phyloP scores from a whole-genome alignment of 2,113 vertebrate genomes.

The Atlantisia rogersi region DNA sequence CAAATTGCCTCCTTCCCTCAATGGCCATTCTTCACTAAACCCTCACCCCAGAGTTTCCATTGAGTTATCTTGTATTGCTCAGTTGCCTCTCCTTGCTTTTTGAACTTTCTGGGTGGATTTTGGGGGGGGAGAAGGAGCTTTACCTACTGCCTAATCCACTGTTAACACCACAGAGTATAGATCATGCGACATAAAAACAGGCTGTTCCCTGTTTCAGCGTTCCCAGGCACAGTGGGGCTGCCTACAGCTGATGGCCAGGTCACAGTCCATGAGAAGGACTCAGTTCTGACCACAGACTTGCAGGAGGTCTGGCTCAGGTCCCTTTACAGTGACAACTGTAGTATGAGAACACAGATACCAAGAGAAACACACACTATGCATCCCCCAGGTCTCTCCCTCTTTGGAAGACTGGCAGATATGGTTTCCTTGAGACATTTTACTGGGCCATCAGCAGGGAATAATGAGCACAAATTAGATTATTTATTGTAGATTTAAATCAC shows the following conservation, averaged over 20 bases:
- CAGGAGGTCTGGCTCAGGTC: neutral
- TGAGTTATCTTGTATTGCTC: neutral
- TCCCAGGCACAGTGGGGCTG: neutral
- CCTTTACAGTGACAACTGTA: neutral
- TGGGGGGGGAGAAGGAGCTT: neutral
- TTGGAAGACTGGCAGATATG: neutral
- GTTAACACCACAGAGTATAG: neutral
- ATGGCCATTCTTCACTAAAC: neutral
- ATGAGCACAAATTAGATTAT: neutral
- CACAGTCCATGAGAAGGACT: neutral
- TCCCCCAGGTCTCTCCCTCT: neutral
- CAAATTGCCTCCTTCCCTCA: neutral
- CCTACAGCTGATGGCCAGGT: neutral
- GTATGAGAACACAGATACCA: neutral
- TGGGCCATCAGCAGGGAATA: neutral
- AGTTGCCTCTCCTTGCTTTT: neutral
- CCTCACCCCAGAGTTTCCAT: neutral
- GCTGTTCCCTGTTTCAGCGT: neutral
- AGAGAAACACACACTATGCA: neutral
- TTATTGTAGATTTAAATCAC: neutral
- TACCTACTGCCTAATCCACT: neutral
- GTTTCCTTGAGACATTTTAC: neutral
- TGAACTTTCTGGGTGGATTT: neutral
- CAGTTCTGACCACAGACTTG: neutral
- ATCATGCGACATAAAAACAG: neutral